Evolutionary conservation across 2,888 invertebrate genomes (phyloP).

Genomic region (Limenitis camilla): DNA sequence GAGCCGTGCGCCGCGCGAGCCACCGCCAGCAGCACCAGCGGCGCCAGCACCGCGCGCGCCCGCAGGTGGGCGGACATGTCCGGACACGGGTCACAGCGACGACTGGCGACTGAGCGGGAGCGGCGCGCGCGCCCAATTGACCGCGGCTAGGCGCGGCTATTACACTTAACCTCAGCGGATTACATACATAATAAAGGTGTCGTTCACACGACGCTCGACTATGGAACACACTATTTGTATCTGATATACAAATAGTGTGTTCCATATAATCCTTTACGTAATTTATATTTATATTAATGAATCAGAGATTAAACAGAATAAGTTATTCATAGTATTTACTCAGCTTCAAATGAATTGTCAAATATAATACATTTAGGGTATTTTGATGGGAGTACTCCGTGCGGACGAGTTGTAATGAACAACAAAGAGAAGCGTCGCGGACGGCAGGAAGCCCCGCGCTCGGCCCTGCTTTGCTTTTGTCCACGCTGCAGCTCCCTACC

Average conservation of each 20-base stretch:
- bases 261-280: too few species aligned
- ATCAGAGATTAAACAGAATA: too few species aligned
- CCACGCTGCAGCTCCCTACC: conserved; percentile 4
- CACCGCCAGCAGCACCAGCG: conserved; percentile 19
- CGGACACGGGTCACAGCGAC: conserved; percentile 12
- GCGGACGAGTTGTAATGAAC: not conserved
- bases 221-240: too few species aligned
- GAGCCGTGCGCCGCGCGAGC: conserved; percentile 27
- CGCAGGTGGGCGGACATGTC: conserved; percentile 15
- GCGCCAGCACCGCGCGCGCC: conserved; percentile 7
- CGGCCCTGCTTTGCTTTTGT: conserved; percentile 15
- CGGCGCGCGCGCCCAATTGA: conserved; percentile 22
- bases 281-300: too few species aligned
- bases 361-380: too few species aligned
- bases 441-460: conserved; percentile 13
- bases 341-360: too few species aligned
- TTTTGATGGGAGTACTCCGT: too few species aligned
- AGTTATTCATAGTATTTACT: too few species aligned
- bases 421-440: conserved; percentile 11
- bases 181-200: not conserved
- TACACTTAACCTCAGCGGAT: conserved; percentile 24
- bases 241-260: too few species aligned
- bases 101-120: conserved; percentile 14
- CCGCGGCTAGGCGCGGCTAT: conserved; percentile 10
- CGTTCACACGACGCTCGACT: too few species aligned